phyloP scores from a whole-genome alignment of 64 coral and sea anemone species.

The Montipora capricornis region DNA sequence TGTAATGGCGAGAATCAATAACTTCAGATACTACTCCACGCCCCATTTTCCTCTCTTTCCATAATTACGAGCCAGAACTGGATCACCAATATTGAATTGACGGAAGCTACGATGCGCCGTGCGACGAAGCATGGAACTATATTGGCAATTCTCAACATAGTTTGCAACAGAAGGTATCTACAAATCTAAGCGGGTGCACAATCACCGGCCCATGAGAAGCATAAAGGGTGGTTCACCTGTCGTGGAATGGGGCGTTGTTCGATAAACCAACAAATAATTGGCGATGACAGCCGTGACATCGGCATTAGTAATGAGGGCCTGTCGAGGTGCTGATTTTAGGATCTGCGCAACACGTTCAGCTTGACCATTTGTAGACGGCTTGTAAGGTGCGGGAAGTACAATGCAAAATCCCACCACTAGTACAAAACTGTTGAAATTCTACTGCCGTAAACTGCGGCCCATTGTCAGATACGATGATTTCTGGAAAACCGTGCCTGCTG shows the following conservation, averaged over 20 bases:
- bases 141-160: slow-evolving; percentile 38
- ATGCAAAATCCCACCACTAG: slow-evolving; percentile 48
- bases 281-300: slow-evolving; percentile 35
- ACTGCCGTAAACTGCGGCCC: slow-evolving; percentile 3
- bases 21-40: slow-evolving; percentile 52
- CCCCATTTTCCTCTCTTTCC: not conserved
- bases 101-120: slow-evolving; percentile 31
- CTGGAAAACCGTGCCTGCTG: too few species aligned
- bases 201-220: not conserved
- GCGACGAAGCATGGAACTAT: slow-evolving; percentile 28
- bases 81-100: slow-evolving; percentile 27
- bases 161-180: too few species aligned
- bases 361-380: slow-evolving; percentile 54
- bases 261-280: not conserved
- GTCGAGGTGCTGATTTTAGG: not conserved
- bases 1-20: not conserved
- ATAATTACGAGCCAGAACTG: not conserved
- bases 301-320: slow-evolving; percentile 8
- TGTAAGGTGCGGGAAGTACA: slow-evolving; percentile 31
- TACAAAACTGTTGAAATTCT: slow-evolving; percentile 64
- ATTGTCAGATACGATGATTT: not conserved
- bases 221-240: slow-evolving; percentile 45
- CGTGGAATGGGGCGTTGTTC: slow-evolving; percentile 52
- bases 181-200: too few species aligned
- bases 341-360: slow-evolving; percentile 67